Percentiles rank a stretch among this genome's conserved stretches.
Conservation (phyloP, 2,797 vertebrate species). For the Anisognathus igniventris region DNA sequence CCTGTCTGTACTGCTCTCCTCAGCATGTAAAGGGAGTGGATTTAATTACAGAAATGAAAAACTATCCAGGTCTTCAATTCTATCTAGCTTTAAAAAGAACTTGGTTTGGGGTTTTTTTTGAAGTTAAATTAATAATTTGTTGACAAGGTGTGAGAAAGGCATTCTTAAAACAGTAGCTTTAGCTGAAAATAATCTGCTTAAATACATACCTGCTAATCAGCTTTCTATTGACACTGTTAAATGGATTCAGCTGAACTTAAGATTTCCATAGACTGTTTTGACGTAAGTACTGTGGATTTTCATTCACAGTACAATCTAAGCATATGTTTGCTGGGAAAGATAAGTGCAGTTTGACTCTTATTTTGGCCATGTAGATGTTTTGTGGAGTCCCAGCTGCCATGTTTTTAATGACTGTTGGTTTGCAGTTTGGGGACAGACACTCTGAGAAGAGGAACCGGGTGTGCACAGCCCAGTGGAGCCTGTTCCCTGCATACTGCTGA, state of each 20-base stretch:
- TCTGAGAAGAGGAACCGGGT: not conserved
- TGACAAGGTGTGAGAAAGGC: not conserved
- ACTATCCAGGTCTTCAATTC: not conserved
- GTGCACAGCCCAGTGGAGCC: not conserved
- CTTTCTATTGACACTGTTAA: not conserved
- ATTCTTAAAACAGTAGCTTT: not conserved
- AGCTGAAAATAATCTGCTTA: conserved; percentile 5
- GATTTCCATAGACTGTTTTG: not conserved
- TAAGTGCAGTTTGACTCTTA: not conserved
- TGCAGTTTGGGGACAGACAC: not conserved
- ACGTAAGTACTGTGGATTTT: not conserved
- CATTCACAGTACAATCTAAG: not conserved
- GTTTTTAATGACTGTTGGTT: not conserved
- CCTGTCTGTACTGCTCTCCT: not conserved
- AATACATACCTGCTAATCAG: conserved; percentile 1
- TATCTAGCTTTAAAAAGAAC: not conserved
- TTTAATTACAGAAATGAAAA: not conserved
- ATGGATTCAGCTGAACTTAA: not conserved
- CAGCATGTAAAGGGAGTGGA: not conserved
- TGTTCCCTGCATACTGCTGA: not conserved
- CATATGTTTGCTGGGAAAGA: not conserved
- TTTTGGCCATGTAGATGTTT: not conserved
- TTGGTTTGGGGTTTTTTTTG: not conserved
- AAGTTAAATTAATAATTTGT: not conserved
- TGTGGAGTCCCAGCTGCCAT: rapidly evolving